Evolutionary conservation across 53 echinoderm and acorn worm genomes (phyloP).

Genomic region (Arbacia lixula): DNA sequence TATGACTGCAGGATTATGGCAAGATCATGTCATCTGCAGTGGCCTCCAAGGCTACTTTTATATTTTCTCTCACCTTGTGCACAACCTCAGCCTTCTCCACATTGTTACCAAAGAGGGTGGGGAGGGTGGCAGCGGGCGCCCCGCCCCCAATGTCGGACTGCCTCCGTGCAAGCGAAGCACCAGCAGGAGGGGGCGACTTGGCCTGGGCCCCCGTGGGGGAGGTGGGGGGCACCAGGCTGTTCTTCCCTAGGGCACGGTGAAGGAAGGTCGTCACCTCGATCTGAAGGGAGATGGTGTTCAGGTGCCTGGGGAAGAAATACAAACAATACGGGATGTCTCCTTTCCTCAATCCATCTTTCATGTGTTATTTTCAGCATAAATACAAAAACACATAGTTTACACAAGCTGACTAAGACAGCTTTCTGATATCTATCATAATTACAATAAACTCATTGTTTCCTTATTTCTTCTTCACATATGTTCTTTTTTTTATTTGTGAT

Average conservation of each 20-base stretch:
- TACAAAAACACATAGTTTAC: too few species aligned
- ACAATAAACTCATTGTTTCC: too few species aligned
- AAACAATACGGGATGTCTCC: too few species aligned
- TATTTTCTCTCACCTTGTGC: constrained; percentile 71
- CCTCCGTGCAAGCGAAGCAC: constrained; percentile 24
- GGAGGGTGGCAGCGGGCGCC: constrained; percentile 32
- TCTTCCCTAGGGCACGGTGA: constrained; percentile 68
- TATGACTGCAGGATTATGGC: too few species aligned
- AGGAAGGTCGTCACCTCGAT: constrained; percentile 95
- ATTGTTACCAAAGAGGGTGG: constrained; percentile 90
- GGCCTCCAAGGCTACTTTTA: too few species aligned
- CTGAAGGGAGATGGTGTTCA: constrained; percentile 91
- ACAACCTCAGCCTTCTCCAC: constrained; percentile 93
- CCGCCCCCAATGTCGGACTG: constrained; percentile 36
- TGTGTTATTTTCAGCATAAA: too few species aligned
- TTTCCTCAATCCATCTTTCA: too few species aligned
- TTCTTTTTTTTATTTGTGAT: too few species aligned
- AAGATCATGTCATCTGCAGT: too few species aligned
- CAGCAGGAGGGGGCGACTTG: constrained; percentile 5
- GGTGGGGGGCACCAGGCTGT: constrained; percentile 36
- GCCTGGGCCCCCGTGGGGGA: constrained; percentile 27
- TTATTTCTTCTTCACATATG: too few species aligned
- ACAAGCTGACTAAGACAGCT: too few species aligned
- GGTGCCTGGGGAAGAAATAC: constrained; percentile 73
- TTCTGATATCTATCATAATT: too few species aligned